Conservation (phyloP, 2,888 invertebrate genomes). For the Heteropelma amictum region DNA sequence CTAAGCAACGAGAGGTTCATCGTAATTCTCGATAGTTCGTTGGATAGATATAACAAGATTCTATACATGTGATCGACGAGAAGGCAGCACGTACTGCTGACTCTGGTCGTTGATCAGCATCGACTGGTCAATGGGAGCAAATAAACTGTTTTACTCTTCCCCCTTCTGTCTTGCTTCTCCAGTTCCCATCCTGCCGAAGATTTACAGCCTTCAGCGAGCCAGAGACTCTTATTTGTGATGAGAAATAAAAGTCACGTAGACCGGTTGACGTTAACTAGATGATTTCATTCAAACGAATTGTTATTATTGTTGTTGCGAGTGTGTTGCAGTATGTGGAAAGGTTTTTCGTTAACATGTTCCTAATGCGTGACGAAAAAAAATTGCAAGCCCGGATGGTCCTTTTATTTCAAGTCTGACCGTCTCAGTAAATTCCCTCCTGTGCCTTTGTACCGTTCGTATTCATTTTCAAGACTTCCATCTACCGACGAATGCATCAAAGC, state of each 20-base stretch:
- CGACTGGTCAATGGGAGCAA: constrained; percentile 50
- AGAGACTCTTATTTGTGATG: constrained; percentile 12
- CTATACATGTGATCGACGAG: constrained; percentile 25
- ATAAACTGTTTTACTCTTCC: constrained; percentile 39
- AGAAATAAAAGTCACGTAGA: constrained; percentile 37
- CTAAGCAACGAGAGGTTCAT: not conserved
- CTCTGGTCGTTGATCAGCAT: constrained; percentile 53
- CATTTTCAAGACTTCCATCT: too few species aligned
- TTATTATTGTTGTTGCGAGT: constrained; percentile 5
- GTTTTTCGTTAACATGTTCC: too few species aligned
- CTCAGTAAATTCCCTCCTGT: too few species aligned
- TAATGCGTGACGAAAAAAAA: too few species aligned
- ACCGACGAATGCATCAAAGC: too few species aligned
- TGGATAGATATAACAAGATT: not conserved
- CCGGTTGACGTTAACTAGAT: constrained; percentile 33
- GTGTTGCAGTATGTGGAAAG: too few species aligned
- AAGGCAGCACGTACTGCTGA: constrained; percentile 53
- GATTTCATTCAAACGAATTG: constrained; percentile 34
- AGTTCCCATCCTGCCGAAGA: constrained; percentile 26
- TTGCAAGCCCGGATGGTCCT: too few species aligned
- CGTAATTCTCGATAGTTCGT: not conserved
- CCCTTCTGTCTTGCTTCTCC: constrained; percentile 17
- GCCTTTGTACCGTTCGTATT: too few species aligned
- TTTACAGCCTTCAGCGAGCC: constrained; percentile 13
- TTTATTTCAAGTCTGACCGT: too few species aligned